Evolutionary conservation across 2,888 invertebrate genomes (phyloP).

Genomic region (Philopedon plagiatum): DNA sequence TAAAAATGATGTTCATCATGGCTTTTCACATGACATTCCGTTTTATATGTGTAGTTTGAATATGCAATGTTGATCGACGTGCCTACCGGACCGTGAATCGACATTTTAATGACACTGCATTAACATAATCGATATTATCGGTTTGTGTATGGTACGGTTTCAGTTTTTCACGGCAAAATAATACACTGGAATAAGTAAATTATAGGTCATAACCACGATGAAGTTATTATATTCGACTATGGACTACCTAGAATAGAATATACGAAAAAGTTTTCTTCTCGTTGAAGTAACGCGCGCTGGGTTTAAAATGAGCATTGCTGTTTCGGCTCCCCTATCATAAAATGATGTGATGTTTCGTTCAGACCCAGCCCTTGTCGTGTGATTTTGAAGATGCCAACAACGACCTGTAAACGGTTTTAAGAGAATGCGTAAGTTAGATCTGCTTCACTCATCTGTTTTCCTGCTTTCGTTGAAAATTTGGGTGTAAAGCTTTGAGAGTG

Average conservation of each 20-base stretch:
- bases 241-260: background rate
- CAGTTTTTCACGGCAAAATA: slow-evolving; percentile 43
- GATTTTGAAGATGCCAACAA: too few relatives aligned
- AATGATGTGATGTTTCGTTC: too few relatives aligned
- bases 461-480: too few relatives aligned
- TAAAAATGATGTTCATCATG: background rate
- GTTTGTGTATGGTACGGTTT: slow-evolving; percentile 41
- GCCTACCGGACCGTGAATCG: slow-evolving; percentile 40
- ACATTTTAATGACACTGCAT: slow-evolving; percentile 45
- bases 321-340: too few relatives aligned
- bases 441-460: too few relatives aligned
- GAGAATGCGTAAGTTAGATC: too few relatives aligned
- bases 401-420: too few relatives aligned
- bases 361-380: too few relatives aligned
- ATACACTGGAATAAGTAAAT: slow-evolving; percentile 42
- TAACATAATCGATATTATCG: slow-evolving; percentile 47
- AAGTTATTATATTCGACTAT: slow-evolving; percentile 30
- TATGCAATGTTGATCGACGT: slow-evolving; percentile 37
- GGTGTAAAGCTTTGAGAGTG: too few relatives aligned
- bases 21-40: background rate
- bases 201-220: slow-evolving; percentile 44
- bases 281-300: too few relatives aligned
- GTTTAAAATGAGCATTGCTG: too few relatives aligned
- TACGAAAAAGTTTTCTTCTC: too few relatives aligned
- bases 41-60: background rate